Base-by-base conservation (phyloP, 2,113 vertebrate genomes). In the Falco punctatus region DNA sequence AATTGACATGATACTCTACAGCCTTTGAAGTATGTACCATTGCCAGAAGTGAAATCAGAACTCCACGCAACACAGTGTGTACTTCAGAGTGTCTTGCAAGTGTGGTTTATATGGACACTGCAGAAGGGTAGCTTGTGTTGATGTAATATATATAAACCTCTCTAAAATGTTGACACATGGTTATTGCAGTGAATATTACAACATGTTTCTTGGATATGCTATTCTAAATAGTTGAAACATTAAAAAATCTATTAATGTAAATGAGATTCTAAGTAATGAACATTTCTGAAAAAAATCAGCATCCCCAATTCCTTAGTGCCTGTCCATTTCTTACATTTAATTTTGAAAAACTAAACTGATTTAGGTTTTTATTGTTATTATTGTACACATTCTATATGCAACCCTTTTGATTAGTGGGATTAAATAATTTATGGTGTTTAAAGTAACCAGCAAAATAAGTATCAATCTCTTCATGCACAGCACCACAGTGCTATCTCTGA, bases 41-140 rank as follows among this genome's bases (percentile, higher is more conserved):
- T 86, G 72, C 73, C 58, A 91, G 73, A 87, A 91, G 16, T 87
- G 22, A 86, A 93, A 93, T 80, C 59, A 92, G n/a, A 82, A 26
- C 83, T 78, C 70, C 86, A 79, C 48, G 48, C 72, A 54, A 46
- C 23, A 62, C 12, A 51, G 15, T 13, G 11, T 70, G 20, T 21
- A 38, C 19, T 91, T 70, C 46, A 73, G 72, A 32, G 13, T 6
- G 22, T 28, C 20, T 33, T 75, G 30, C 19, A 81, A 77, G 23
- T 6, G 3, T 26, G 17, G 27, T 67, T 96, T 86, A 54, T 58
- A 30, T 12, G 22, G 70, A 54, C 3, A 1, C 16, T 67, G 44
- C 2, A 58, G 55, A 93, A 88, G 9, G 13, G 16, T 51, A 66
- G 21, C 33, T 84, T 65, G 9, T 69, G 46, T 52, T 1, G 5